Evolutionary conservation across 2,888 invertebrate species (phyloP).

Genomic region (Rhimphoctona megacephalus): DNA sequence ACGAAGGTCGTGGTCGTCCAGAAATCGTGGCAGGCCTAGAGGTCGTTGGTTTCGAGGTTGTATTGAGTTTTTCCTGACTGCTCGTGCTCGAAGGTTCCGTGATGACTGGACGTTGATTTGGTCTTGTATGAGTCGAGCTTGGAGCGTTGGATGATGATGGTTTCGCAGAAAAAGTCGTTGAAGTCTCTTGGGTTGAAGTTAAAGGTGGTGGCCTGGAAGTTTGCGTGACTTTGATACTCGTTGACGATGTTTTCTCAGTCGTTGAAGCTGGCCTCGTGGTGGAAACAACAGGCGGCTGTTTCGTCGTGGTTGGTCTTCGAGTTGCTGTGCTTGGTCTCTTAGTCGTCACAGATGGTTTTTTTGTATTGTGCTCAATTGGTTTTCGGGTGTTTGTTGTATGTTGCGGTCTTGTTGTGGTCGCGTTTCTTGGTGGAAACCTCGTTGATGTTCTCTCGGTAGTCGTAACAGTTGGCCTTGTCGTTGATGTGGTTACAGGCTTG

Average conservation of each 20-base stretch:
- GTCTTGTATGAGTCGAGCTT: slow-evolving; percentile 3
- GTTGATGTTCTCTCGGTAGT: slow-evolving; percentile 74
- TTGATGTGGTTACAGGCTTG: slow-evolving; percentile 62
- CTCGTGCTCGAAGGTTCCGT: slow-evolving; percentile 70
- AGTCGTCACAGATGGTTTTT: slow-evolving; percentile 70
- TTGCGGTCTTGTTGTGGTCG: slow-evolving; percentile 72
- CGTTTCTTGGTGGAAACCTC: slow-evolving; percentile 82
- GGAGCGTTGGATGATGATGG: slow-evolving; percentile 60
- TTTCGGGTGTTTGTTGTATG: slow-evolving; percentile 55
- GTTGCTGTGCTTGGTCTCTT: slow-evolving; percentile 63
- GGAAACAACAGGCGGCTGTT: slow-evolving; percentile 73
- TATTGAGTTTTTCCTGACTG: slow-evolving; percentile 53
- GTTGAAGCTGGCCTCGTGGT: slow-evolving; percentile 62
- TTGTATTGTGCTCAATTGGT: slow-evolving; percentile 72
- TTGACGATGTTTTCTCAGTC: slow-evolving; percentile 62
- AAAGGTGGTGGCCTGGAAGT: slow-evolving; percentile 55
- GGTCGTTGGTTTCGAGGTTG: slow-evolving; percentile 62
- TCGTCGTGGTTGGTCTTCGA: slow-evolving; percentile 69
- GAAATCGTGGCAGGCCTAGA: slow-evolving; percentile 65
- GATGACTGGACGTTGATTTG: slow-evolving; percentile 56
- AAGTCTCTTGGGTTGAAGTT: slow-evolving; percentile 52
- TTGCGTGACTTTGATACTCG: slow-evolving; percentile 61
- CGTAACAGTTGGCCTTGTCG: slow-evolving; percentile 34
- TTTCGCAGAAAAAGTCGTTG: slow-evolving; percentile 64
- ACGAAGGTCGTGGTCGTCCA: slow-evolving; percentile 69